Percentiles rank a stretch among this genome's conserved stretches.
Conservation (phyloP, 1,140 invertebrate species). For the Trichoplusia ni region DNA sequence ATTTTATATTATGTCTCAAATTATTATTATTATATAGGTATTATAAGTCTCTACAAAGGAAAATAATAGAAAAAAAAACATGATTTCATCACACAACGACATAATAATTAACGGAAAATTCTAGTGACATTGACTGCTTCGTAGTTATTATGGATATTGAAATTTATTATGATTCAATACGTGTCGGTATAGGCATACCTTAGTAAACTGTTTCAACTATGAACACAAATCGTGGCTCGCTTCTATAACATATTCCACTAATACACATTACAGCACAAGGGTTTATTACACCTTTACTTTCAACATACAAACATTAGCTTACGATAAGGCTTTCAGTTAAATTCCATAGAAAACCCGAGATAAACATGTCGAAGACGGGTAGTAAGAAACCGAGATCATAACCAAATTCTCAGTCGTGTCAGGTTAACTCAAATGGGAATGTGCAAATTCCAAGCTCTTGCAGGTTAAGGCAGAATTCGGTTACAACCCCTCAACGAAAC, state of each 20-base stretch:
- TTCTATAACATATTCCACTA: conserved; percentile 68
- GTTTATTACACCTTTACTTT: conserved; percentile 56
- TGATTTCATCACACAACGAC: conserved; percentile 73
- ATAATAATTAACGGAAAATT: conserved; percentile 54
- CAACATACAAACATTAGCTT: conserved; percentile 61
- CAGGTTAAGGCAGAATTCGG: conserved; percentile 46
- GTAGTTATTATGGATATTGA: conserved; percentile 66
- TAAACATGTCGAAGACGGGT: conserved; percentile 48
- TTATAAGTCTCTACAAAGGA: conserved; percentile 62
- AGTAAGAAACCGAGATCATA: conserved; percentile 52
- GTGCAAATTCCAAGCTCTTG: conserved; percentile 37
- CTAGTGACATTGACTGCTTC: conserved; percentile 55
- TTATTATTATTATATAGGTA: conserved; percentile 57
- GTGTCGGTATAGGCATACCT: conserved; percentile 56
- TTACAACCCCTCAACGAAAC: conserved; percentile 44
- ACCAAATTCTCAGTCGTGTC: conserved; percentile 48
- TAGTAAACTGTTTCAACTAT: conserved; percentile 68
- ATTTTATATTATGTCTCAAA: conserved; percentile 67
- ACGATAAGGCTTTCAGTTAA: conserved; percentile 57
- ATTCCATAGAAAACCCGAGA: conserved; percentile 63
- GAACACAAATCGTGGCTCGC: conserved; percentile 78
- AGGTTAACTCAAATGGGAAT: conserved; percentile 44
- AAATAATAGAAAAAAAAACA: conserved; percentile 66
- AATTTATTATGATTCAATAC: conserved; percentile 71
- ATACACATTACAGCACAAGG: conserved; percentile 62